phyloP scores from a whole-genome alignment of 2,113 vertebrate species.

The Chloropsis hardwickii region DNA sequence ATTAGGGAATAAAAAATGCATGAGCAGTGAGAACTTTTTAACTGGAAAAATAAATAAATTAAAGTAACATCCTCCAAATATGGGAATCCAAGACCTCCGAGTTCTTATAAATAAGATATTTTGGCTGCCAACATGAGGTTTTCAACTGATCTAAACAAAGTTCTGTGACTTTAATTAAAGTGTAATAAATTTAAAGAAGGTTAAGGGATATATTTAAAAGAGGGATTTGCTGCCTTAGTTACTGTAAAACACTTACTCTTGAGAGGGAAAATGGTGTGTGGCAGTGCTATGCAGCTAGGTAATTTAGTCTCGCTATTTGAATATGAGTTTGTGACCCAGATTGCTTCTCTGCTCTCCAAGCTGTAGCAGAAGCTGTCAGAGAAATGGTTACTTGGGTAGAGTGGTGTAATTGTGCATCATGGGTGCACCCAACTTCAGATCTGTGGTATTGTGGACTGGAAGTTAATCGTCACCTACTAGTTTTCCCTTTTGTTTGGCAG shows the following conservation, averaged over 20 bases:
- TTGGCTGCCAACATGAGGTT: conserved; percentile 29
- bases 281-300: background rate
- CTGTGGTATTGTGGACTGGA: background rate
- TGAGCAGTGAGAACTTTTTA: conserved; percentile 44
- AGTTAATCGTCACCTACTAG: background rate
- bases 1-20: conserved; percentile 59
- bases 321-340: background rate
- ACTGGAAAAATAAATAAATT: conserved; percentile 64
- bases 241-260: background rate
- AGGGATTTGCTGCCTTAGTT: background rate
- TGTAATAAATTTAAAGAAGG: conserved; percentile 34
- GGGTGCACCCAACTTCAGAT: background rate
- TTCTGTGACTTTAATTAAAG: conserved; percentile 43
- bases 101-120: conserved; percentile 35
- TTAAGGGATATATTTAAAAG: background rate
- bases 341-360: background rate
- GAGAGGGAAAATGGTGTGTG: background rate
- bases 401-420: background rate
- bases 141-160: conserved; percentile 16
- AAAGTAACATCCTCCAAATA: background rate
- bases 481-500: background rate
- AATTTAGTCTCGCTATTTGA: background rate
- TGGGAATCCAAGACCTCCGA: background rate
- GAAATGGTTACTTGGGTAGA: background rate
- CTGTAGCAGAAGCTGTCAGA: background rate